phyloP scores from a whole-genome alignment of 2,113 vertebrate genomes.

The Saccopteryx leptura region DNA sequence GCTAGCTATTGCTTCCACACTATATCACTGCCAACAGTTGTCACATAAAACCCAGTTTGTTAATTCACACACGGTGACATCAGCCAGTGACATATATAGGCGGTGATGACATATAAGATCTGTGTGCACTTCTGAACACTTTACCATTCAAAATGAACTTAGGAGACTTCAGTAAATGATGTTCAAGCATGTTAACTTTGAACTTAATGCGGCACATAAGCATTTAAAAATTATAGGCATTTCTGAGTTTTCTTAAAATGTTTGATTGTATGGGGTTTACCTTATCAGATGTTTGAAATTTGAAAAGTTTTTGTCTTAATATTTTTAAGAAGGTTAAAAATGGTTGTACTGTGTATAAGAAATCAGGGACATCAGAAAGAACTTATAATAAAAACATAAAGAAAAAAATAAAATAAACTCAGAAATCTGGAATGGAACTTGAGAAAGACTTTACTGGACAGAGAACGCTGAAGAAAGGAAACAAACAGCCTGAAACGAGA shows the following conservation, averaged over 20 bases:
- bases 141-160: background rate
- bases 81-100: background rate
- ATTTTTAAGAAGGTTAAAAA: constrained; percentile 40
- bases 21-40: background rate
- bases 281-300: background rate
- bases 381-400: constrained; percentile 14
- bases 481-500: background rate
- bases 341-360: background rate
- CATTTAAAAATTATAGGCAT: constrained; percentile 24
- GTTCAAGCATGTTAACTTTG: constrained; percentile 18
- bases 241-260: constrained; percentile 53
- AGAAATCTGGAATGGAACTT: constrained; percentile 1
- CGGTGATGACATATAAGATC: background rate
- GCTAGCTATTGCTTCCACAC: background rate
- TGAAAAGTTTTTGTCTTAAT: background rate
- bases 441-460: background rate
- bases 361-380: background rate
- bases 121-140: background rate
- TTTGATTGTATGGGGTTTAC: background rate
- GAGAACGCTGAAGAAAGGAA: background rate
- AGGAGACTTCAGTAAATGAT: background rate
- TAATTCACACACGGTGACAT: background rate
- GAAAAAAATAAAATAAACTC: constrained; percentile 10
- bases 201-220: background rate
- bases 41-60: background rate